Conservation (phyloP, 2,888 invertebrate genomes). For the Pyralis farinalis region DNA sequence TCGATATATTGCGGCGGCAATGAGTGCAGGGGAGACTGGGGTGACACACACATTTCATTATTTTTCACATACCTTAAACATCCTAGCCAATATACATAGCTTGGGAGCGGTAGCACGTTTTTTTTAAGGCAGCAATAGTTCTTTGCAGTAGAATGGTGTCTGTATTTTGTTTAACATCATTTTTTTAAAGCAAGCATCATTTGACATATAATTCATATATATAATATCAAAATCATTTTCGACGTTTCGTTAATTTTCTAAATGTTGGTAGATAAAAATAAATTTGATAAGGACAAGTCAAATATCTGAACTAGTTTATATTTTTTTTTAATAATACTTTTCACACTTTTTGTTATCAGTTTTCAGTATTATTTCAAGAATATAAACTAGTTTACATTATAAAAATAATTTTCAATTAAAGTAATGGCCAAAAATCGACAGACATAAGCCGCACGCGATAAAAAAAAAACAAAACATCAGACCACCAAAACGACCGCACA, state of each 20-base stretch:
- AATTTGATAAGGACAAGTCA: too few species aligned
- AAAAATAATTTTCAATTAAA: too few species aligned
- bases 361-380: too few species aligned
- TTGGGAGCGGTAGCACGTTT: slow-evolving; percentile 8
- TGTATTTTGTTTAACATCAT: slow-evolving; percentile 26
- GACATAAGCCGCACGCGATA: slow-evolving; percentile 1
- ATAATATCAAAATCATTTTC: too few species aligned
- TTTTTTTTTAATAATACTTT: too few species aligned
- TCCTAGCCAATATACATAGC: slow-evolving; percentile 14
- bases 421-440: background rate
- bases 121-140: slow-evolving; percentile 24
- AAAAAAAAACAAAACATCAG: slow-evolving; percentile 14
- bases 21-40: background rate
- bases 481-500: slow-evolving; percentile 20
- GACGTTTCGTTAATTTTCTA: too few species aligned
- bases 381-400: too few species aligned
- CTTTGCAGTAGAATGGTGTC: slow-evolving; percentile 23
- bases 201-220: too few species aligned
- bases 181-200: too few species aligned
- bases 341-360: too few species aligned
- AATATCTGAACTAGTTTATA: too few species aligned
- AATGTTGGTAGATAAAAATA: too few species aligned
- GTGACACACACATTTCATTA: slow-evolving; percentile 28
- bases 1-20: background rate
- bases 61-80: slow-evolving; percentile 41